These are phyloP conservation scores for Chrysogorgia sp. DNA, from an alignment of 92 coral and sea anemone genomes.

Conservation along the genomic window DNA sequence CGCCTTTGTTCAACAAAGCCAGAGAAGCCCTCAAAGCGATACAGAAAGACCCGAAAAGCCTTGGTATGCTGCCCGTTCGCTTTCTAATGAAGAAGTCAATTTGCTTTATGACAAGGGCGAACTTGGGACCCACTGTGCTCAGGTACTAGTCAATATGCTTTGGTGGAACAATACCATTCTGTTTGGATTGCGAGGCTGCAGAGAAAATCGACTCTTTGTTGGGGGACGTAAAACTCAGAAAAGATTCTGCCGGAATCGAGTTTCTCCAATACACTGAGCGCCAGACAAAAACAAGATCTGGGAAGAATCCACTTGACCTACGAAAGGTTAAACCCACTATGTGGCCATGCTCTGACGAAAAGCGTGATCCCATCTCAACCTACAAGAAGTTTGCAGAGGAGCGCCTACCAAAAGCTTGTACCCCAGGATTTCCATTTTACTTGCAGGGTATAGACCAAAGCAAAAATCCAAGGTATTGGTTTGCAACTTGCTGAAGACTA, in stretches of 20 bases:
- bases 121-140: constrained; percentile 19
- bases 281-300: background rate
- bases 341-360: background rate
- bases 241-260: background rate
- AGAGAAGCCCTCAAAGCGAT: constrained; percentile 2
- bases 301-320: too few relatives aligned
- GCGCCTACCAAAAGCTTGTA: background rate
- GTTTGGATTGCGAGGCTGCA: background rate
- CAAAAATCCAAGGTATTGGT: background rate
- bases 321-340: too few relatives aligned
- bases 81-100: background rate
- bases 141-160: constrained; percentile 11
- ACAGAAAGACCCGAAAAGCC: constrained; percentile 12
- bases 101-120: background rate
- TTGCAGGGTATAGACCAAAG: background rate
- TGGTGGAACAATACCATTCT: constrained; percentile 1
- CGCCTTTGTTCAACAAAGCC: background rate
- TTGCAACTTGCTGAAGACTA: background rate
- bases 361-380: background rate
- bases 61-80: background rate
- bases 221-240: constrained; percentile 18
- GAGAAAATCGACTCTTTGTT: constrained; percentile 10
- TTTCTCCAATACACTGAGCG: background rate
- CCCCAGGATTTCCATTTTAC: background rate
- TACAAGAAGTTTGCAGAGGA: background rate